Base-by-base conservation (phyloP, 2,888 invertebrate genomes). In the Eupithecia centaureata region DNA sequence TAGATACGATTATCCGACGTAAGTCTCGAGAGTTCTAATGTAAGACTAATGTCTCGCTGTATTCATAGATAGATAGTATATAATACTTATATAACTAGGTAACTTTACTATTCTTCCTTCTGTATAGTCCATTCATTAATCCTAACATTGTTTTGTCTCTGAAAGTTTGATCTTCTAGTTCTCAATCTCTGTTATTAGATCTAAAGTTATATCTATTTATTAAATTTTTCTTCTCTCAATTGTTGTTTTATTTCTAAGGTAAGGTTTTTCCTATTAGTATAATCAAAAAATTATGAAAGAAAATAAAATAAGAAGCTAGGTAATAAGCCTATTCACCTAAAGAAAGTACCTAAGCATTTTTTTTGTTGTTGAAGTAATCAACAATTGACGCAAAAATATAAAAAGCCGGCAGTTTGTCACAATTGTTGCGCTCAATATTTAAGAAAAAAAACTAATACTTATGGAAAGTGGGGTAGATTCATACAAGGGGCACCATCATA, bases 151-250 rank as follows among this genome's bases (percentile, higher is more conserved):
- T 83, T 87, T 90, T 42, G 59, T 82, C 81, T 83, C 86, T 83
- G 35, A 81, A 81, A 84, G 83, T 86, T 88, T 82, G 77, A 86
- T 83, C 83, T 86, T 85, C 83, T 88, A 85, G 86, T 84, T 89
- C 89, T 84, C 85, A 86, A 87, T 87, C 82, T 86, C 85, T 88
- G 90, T 90, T 92, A 65, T 87, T 87, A 92, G 89, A 91, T 84
- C 88, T 87, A 89, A 89, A 85, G 88, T 90, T 88, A 87, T 89
- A 91, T 88, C 90, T 92, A 93, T 91, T 92, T 92, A 93, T 91
- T 93, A 93, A 92, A 92, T 89, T 88, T 90, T 91, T 91, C 92
- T 92, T 91, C 92, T 92, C 92, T 91, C 88, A 80, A 75, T 70
- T 70, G 77, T 73, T 65, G 84, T 89, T 90, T 87, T 79, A 88